Evolutionary conservation across 2,797 vertebrate genomes (phyloP).

Genomic region (Halcyon leucocephala): DNA sequence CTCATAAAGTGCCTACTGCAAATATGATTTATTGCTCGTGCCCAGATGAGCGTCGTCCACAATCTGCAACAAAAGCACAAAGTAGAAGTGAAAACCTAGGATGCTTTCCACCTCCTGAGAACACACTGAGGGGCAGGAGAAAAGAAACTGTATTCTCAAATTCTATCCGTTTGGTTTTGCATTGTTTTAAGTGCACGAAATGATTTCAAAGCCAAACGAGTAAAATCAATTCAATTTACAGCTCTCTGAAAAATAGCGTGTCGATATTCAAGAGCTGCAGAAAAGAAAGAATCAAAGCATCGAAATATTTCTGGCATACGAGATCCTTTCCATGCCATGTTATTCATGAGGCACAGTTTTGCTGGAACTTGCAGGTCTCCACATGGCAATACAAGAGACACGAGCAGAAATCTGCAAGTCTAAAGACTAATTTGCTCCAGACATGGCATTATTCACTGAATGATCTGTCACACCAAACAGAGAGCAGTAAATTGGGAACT

Average conservation of each 20-base stretch:
- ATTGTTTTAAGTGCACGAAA: background rate
- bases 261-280: background rate
- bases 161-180: background rate
- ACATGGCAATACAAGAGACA: constrained; percentile 16
- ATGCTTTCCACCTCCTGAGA: background rate
- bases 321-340: background rate
- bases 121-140: background rate
- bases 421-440: constrained; percentile 11
- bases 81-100: background rate
- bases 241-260: background rate
- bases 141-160: background rate
- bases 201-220: background rate
- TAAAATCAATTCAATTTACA: background rate
- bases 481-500: constrained; percentile 8
- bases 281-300: background rate
- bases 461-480: constrained; percentile 17
- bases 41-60: background rate
- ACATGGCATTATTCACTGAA: background rate
- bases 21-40: background rate
- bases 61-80: background rate
- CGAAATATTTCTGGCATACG: background rate
- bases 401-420: constrained; percentile 32
- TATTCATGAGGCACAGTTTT: background rate
- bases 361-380: constrained; percentile 37
- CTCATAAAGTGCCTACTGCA: background rate